Conservation (phyloP, 1,140 invertebrate species). For the Amphibalanus amphitrite region DNA sequence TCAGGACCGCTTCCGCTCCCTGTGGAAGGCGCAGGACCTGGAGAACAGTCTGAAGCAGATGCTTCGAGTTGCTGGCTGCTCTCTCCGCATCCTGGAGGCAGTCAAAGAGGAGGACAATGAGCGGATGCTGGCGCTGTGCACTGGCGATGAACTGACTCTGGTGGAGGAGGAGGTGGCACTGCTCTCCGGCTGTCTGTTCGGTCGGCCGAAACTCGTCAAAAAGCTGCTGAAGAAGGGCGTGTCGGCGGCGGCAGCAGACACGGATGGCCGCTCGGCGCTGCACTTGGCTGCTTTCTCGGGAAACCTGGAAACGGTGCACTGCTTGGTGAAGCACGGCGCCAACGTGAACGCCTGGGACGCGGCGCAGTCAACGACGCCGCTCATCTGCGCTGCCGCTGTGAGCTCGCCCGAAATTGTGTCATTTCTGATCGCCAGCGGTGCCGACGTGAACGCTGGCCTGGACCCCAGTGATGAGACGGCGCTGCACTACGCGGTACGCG, state of each 20-base stretch:
- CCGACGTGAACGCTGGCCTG: conserved; percentile 53
- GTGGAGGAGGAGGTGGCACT: neutral
- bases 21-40: neutral
- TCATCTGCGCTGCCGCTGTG: conserved; percentile 56
- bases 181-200: neutral
- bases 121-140: neutral
- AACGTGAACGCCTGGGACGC: conserved; percentile 47
- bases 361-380: conserved; percentile 43
- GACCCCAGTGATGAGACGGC: conserved; percentile 45
- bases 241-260: conserved; percentile 7
- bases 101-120: neutral
- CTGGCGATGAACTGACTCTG: neutral
- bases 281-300: conserved; percentile 38
- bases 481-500: conserved; percentile 54
- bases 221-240: neutral
- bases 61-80: neutral
- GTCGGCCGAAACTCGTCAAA: neutral
- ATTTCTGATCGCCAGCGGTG: conserved; percentile 41
- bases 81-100: neutral
- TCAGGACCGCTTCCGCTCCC: neutral
- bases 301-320: conserved; percentile 39
- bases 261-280: conserved; percentile 15
- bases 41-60: neutral
- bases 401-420: conserved; percentile 39
- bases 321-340: conserved; percentile 43